phyloP scores from a whole-genome alignment of 2,113 vertebrate species.

The Pelusios castaneus region DNA sequence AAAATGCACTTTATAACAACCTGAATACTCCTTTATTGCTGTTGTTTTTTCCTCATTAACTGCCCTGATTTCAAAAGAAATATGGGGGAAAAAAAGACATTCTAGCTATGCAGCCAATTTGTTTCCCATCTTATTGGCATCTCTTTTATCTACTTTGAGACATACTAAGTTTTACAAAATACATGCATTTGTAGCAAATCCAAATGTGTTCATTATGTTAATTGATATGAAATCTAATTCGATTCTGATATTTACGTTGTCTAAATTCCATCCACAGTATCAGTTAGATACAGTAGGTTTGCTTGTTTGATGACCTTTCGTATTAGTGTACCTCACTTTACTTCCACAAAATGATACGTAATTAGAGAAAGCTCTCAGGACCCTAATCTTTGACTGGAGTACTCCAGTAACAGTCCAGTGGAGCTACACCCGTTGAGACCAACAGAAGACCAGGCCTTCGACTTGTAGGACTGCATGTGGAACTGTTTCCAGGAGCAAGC shows the following conservation, averaged over 20 bases:
- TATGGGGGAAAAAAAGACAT: background rate
- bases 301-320: background rate
- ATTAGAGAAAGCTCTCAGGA: background rate
- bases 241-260: background rate
- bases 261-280: background rate
- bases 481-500: background rate
- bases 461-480: background rate
- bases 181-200: background rate
- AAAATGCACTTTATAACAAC: slow-evolving; percentile 61
- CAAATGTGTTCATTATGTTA: background rate
- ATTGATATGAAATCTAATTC: background rate
- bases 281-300: background rate
- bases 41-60: background rate
- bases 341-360: rapidly evolving
- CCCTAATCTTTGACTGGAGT: background rate
- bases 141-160: background rate
- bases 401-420: too few relatives aligned
- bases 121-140: background rate
- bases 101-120: background rate
- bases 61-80: background rate
- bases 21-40: slow-evolving; percentile 3
- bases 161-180: background rate
- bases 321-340: background rate
- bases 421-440: background rate
- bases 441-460: background rate